Base-by-base conservation (phyloP, 1,140 invertebrate genomes). In the Zaprionus capensis region DNA sequence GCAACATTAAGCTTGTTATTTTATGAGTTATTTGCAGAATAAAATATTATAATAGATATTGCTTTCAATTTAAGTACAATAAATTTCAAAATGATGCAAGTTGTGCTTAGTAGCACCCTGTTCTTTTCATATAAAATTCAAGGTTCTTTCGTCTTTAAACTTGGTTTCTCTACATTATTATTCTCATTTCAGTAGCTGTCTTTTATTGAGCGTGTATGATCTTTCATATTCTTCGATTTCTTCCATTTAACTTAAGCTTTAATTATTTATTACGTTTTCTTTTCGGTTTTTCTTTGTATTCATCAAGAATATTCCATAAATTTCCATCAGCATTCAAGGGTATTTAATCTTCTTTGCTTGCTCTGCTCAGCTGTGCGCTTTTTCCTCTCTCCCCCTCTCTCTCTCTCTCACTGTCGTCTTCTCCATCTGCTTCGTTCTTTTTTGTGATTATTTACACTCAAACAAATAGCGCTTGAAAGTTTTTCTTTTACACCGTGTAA, bases 371-470 rank as follows among this genome's bases (percentile, higher is more conserved):
- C 57, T 24, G 6, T 7, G 6, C 41, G 5, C 41, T 11, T 2
- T 5, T 17, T 7, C 0, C 36, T 14, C 36, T 14, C 4, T 36
- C 36, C 4, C 12, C 2, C 34, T 6, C 11, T 36, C 36, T 5
- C 36, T 5, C 36, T 15, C 36, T 38, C 36, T 15, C 34, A 12
- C 34, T 3, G 1, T 44, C 41, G 41, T 46, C 41, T 46, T 46
- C 41, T 65, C 51, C 72, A 41, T 41, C 64, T 41, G 46, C 65
- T 72, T 46, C 41, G 24, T 74, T 78, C 38, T 46, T 77, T 82
- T 85, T 80, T 87, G 83, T 83, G 83, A 87, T 88, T 87, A 88
- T 88, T 87, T 87, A 87, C 84, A 88, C 83, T 83, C 83, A 87
- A 87, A 87, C 84, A 90, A 90, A 85, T 91, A 91, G 79, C 84